Evolutionary conservation across 2,888 invertebrate genomes (phyloP), one percentile per base, ranked within the genome.

Genomic region (Lasioglossum leucozonium): DNA sequence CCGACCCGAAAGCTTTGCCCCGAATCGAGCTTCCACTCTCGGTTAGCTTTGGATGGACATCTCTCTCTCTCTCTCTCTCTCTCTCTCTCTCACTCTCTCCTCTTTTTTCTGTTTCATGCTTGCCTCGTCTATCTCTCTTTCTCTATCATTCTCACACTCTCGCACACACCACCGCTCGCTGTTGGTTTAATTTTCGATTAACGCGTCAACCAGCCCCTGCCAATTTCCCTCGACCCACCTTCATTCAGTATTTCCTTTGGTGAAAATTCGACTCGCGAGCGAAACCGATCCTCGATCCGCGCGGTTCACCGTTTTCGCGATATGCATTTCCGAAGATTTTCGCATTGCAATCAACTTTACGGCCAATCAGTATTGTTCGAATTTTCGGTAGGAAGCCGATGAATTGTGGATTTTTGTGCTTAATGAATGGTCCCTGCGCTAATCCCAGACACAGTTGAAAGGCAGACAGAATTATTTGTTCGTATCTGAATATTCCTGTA

Each of bases 181-280:
- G 67, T 47, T 30, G 22, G 44, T 65, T 65, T 47, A 51, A 77
- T 67, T 67, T 51, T 77, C 67, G 76, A 77, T 77, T 67, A 77
- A 77, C 76, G 76, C 67, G 67, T 77, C 67, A 37, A 44, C 62
- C 40, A 42, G 30, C 16, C 42, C 47, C 75, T 62, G 74, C 75
- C 76, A 65, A 65, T 65, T 76, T 65, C 37, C 67, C 76, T 18
- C 75, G 58, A 58, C 37, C 47, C 18, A 34, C n/a, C 62, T 44
- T 75, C 44, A n/a, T 65, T 65, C n/a, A 47, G 47, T 47, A 67
- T 44, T 67, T 47, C 47, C 34, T 44, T 44, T 34, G 34, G 42
- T 34, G 37, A 62, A 26, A 75, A 65, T 65, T 44, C 26, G 13
- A 40, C 40, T 30, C 73, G 40, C 37, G 37, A 58, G 2, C 16